Conservation (phyloP, 1,140 invertebrate species). For the Trichogramma pretiosum region DNA sequence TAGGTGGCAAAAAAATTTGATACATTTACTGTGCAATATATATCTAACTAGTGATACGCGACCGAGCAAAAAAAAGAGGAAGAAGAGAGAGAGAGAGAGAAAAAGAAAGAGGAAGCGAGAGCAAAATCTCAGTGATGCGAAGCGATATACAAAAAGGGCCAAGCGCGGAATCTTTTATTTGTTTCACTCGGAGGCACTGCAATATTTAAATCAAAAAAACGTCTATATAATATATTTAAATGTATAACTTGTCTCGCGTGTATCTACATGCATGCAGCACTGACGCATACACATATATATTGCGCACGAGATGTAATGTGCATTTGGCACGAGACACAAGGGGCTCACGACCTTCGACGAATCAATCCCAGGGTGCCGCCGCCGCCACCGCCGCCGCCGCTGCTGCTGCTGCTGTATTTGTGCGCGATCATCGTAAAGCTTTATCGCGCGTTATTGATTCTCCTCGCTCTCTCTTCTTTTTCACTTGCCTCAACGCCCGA, state of each 20-base stretch:
- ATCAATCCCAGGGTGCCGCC: slow-evolving; percentile 15
- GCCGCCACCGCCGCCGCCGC: no score
- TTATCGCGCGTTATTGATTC: slow-evolving; percentile 16
- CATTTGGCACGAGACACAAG: slow-evolving; percentile 10
- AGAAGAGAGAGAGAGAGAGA: background rate
- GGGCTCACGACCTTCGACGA: slow-evolving; percentile 5
- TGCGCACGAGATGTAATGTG: slow-evolving; percentile 13
- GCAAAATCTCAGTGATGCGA: no score
- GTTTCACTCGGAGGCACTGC: slow-evolving; percentile 3
- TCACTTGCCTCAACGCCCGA: no score
- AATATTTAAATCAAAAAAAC: slow-evolving; percentile 17
- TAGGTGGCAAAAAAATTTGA: no score
- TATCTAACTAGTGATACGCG: no score
- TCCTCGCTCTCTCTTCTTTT: background rate
- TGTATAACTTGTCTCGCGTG: no score
- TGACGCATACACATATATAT: no score
- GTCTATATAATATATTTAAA: no score
- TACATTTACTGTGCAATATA: no score
- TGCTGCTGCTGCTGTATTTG: no score
- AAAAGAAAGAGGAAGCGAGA: background rate
- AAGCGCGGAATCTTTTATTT: background rate
- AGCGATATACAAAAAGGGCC: background rate
- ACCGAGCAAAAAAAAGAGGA: background rate
- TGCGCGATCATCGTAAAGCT: slow-evolving; percentile 14
- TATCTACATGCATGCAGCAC: no score